Conservation (phyloP, 2,113 vertebrate genomes). For the Anthoscopus minutus region DNA sequence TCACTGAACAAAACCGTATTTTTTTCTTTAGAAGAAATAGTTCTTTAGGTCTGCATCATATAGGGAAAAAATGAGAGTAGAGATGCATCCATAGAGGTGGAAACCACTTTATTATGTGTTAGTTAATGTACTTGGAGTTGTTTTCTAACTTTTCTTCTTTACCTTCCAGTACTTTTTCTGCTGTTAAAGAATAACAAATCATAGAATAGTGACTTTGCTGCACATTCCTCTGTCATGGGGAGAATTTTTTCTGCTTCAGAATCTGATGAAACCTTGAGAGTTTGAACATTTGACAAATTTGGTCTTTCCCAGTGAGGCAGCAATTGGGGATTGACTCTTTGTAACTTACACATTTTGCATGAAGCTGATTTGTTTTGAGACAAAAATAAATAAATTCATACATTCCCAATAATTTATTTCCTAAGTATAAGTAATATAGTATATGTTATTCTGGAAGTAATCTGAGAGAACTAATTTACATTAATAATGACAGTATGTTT, state of each 20-base stretch:
- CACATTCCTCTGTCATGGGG: neutral
- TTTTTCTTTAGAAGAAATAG: neutral
- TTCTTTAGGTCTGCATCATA: neutral
- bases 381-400: neutral
- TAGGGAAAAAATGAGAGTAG: neutral
- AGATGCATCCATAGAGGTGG: neutral
- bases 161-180: neutral
- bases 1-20: neutral
- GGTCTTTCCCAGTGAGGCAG: neutral
- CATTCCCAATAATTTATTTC: neutral
- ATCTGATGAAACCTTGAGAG: neutral
- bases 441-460: neutral
- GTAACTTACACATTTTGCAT: neutral
- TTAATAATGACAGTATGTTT: neutral
- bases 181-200: neutral
- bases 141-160: neutral
- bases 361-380: neutral
- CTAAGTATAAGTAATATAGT: neutral
- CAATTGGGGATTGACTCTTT: neutral
- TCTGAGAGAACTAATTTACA: neutral
- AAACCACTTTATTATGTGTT: neutral
- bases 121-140: neutral
- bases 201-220: neutral
- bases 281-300: neutral
- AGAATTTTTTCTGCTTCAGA: neutral